phyloP scores from a whole-genome alignment of 2,888 invertebrate genomes.

The Apeira syringaria region DNA sequence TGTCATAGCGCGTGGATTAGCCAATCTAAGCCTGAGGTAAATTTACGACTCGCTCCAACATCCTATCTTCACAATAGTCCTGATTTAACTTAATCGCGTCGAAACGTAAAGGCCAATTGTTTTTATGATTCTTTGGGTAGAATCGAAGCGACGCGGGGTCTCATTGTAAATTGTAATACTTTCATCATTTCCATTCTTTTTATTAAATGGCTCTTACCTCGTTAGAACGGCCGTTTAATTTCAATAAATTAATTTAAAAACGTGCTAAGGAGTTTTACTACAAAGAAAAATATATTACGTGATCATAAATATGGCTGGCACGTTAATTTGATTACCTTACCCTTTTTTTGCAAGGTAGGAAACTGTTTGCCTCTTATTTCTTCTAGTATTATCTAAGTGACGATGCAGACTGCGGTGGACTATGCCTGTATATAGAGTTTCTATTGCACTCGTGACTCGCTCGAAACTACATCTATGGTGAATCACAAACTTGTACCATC shows the following conservation, averaged over 20 bases:
- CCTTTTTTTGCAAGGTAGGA: too few relatives aligned
- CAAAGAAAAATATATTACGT: constrained; percentile 9
- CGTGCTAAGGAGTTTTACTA: not conserved
- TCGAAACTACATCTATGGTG: too few relatives aligned
- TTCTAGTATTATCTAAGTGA: too few relatives aligned
- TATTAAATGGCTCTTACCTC: constrained; percentile 20
- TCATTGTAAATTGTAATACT: constrained; percentile 23
- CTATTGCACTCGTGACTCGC: too few relatives aligned
- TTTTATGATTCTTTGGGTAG: constrained; percentile 37
- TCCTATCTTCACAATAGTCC: constrained; percentile 33
- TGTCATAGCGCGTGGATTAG: constrained; percentile 5
- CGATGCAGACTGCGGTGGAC: too few relatives aligned
- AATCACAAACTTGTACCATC: too few relatives aligned
- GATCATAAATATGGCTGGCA: too few relatives aligned
- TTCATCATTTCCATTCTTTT: constrained; percentile 26
- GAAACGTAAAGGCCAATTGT: constrained; percentile 37
- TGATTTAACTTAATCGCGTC: constrained; percentile 39
- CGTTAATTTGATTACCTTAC: too few relatives aligned
- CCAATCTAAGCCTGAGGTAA: constrained; percentile 6
- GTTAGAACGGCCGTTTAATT: constrained; percentile 23
- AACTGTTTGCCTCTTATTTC: too few relatives aligned
- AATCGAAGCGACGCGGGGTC: constrained; percentile 13
- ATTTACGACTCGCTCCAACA: constrained; percentile 4
- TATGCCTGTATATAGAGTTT: too few relatives aligned
- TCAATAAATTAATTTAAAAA: constrained; percentile 21